Base-by-base conservation (phyloP, 2,113 vertebrate genomes). In the Sapayoa aenigma region DNA sequence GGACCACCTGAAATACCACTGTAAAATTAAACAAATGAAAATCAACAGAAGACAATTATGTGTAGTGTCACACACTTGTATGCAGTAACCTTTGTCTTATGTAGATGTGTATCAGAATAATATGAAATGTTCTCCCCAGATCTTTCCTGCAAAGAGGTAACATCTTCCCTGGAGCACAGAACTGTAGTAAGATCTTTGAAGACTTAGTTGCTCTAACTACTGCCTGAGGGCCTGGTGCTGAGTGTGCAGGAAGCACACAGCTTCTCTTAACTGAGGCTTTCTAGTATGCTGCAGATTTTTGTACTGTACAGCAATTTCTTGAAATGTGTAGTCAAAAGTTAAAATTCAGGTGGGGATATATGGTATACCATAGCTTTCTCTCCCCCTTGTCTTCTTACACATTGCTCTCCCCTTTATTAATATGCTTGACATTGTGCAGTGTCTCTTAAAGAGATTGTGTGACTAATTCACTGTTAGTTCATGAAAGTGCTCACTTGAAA, bases 41-140 rank as follows among this genome's bases (percentile, higher is more conserved):
- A 44, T 18, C 3, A 55, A 28, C 16, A 33, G 27, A 72, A 81
- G 63, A 25, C 11, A 39, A 5, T 30, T 33, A 13, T 33, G 11
- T 23, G 4, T 49, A 23, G 9, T 50, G 23, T 66, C 6, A 22
- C 12, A 27, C 1, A 0, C 7, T 56, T 56, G 9, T 0, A 16
- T 31, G 47, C 1, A 1, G 18, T 76, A 73, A 63, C 14, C 6
- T 83, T 41, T 76, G 24, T 62, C 24, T 72, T 46, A 28, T 4
- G 8, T 8, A 20, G 14, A 5, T 53, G 6, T 56, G 11, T 33
- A 13, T 78, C 56, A 87, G 19, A 91, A 30, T 37, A 72, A 37
- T 19, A 25, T 20, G 8, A 46, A 35, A 5, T 39, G 9, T 63
- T 67, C 3, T 37, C 5, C 8, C 3, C 2, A 52, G 16, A 42